phyloP scores from a whole-genome alignment of 2,888 invertebrate species.

The Epinotia bilunana region DNA sequence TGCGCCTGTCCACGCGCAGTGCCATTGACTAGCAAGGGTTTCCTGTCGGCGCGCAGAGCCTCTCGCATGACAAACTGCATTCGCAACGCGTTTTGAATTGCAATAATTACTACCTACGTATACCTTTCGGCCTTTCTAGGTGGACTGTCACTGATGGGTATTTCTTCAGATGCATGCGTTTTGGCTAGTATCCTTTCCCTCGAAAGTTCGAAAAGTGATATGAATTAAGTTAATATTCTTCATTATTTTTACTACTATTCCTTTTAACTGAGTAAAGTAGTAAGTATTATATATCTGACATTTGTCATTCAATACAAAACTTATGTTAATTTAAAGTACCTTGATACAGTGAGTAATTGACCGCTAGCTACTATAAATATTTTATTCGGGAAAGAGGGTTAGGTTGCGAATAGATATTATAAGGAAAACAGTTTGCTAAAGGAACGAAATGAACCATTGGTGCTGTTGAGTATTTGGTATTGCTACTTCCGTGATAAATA shows the following conservation, averaged over 20 bases:
- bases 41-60: conserved; percentile 6
- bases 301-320: conserved; percentile 40
- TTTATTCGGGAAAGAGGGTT: background rate
- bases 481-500: background rate
- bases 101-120: conserved; percentile 1
- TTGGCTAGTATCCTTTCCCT: background rate
- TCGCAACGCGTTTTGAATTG: conserved; percentile 21
- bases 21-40: conserved; percentile 21
- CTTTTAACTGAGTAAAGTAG: conserved; percentile 41
- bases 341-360: conserved; percentile 37
- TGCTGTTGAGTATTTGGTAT: too few species aligned
- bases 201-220: too few species aligned
- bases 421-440: background rate
- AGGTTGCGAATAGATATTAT: background rate
- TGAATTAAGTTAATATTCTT: too few species aligned
- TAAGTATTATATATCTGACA: conserved; percentile 44
- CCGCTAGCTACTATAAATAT: conserved; percentile 6
- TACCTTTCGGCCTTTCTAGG: background rate
- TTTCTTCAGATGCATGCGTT: background rate
- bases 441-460: too few species aligned
- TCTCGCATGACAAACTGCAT: conserved; percentile 26
- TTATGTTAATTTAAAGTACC: conserved; percentile 29
- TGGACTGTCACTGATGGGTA: background rate
- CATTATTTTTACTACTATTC: too few species aligned
- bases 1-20: background rate